A percentile compares a stretch with the other conserved stretches of the same genome.
Conservation (phyloP, 2,113 vertebrate species). For the Leptobrachium leishanense region DNA sequence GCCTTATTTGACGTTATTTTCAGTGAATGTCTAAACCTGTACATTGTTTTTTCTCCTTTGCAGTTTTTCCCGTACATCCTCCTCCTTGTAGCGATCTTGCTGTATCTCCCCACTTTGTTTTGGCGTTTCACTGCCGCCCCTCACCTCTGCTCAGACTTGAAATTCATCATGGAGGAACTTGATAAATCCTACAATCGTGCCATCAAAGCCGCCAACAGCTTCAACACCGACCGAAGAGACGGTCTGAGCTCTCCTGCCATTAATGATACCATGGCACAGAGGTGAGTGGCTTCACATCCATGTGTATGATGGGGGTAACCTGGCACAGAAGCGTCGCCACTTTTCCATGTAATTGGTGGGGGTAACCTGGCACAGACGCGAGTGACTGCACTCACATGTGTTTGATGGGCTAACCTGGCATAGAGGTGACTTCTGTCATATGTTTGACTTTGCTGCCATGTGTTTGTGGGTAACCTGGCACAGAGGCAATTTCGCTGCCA, state of each 20-base stretch:
- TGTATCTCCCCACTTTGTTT: constrained; percentile 84
- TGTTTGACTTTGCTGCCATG: too few species aligned
- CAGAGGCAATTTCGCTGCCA: too few species aligned
- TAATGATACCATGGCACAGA: constrained; percentile 62
- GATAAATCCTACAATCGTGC: constrained; percentile 91
- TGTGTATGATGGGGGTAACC: too few species aligned
- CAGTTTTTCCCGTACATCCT: constrained; percentile 96
- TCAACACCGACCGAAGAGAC: constrained; percentile 66
- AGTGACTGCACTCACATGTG: too few species aligned
- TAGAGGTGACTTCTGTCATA: too few species aligned
- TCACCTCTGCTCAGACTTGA: constrained; percentile 88
- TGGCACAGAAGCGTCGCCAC: too few species aligned
- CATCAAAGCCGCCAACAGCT: constrained; percentile 81
- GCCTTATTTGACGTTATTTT: too few species aligned
- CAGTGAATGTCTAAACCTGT: neutral
- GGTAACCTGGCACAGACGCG: too few species aligned
- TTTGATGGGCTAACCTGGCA: too few species aligned
- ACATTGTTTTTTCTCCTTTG: constrained; percentile 21
- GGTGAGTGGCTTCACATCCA: constrained; percentile 53
- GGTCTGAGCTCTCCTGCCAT: constrained; percentile 36
- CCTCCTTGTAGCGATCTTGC: constrained; percentile 80
- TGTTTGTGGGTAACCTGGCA: too few species aligned
- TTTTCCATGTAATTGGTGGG: too few species aligned
- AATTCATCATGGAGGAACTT: constrained; percentile 94
- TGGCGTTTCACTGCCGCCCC: constrained; percentile 88